Conservation (phyloP, 2,888 invertebrate species). For the Brenthis ino region DNA sequence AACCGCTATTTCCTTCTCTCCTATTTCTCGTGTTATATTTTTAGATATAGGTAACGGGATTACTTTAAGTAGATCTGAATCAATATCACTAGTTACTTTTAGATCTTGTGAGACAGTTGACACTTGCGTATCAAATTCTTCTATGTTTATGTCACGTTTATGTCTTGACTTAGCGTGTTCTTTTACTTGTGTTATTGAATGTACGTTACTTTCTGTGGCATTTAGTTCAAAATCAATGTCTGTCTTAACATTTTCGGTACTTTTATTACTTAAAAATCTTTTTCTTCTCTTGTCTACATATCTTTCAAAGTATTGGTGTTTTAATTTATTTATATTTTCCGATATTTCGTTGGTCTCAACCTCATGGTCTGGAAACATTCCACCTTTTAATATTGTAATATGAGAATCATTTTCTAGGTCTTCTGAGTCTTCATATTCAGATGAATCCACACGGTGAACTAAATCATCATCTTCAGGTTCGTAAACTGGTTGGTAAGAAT, state of each 20-base stretch:
- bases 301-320: conserved; percentile 74
- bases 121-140: conserved; percentile 57
- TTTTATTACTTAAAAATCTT: conserved; percentile 62
- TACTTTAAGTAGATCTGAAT: conserved; percentile 61
- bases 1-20: conserved; percentile 59
- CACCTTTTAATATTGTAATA: conserved; percentile 73
- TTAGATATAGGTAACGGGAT: conserved; percentile 55
- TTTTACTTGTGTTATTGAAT: conserved; percentile 49
- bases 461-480: conserved; percentile 72
- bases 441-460: conserved; percentile 56
- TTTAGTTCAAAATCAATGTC: conserved; percentile 57
- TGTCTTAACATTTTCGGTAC: conserved; percentile 53
- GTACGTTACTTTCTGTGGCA: conserved; percentile 50
- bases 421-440: conserved; percentile 61
- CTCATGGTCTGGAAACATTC: conserved; percentile 61
- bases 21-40: conserved; percentile 43
- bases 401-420: conserved; percentile 60
- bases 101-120: conserved; percentile 49
- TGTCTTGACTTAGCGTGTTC: conserved; percentile 50
- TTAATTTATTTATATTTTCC: conserved; percentile 65
- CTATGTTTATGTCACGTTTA: conserved; percentile 57
- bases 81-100: conserved; percentile 54
- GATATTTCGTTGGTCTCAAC: conserved; percentile 49
- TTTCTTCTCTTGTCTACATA: conserved; percentile 73
- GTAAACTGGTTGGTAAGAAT: conserved; percentile 76